phyloP scores from a whole-genome alignment of 2,888 invertebrate species.

The Schrankia costaestrigalis region DNA sequence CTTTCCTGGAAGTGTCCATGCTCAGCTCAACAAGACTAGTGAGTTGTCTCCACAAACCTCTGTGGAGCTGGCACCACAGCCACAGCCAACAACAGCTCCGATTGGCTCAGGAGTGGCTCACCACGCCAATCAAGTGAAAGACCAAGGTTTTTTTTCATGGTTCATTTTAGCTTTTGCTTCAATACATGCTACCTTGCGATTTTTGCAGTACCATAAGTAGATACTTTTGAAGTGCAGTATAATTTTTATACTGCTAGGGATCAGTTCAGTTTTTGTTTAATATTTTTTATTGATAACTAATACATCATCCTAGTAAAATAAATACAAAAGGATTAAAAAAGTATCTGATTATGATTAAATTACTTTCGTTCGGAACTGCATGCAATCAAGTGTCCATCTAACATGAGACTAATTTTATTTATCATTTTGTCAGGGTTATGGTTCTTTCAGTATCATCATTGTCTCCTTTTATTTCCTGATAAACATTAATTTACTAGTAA shows the following conservation, averaged over 20 bases:
- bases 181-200: constrained; percentile 69
- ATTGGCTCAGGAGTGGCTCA: constrained; percentile 73
- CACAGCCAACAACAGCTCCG: constrained; percentile 57
- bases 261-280: no score
- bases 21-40: constrained; percentile 75
- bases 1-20: constrained; percentile 71
- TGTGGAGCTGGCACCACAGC: constrained; percentile 64
- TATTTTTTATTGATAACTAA: no score
- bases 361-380: constrained; percentile 12
- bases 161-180: constrained; percentile 58
- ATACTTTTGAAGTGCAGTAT: constrained; percentile 24
- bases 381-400: constrained; percentile 6
- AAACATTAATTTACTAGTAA: no score
- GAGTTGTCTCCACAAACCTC: constrained; percentile 76
- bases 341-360: constrained; percentile 24
- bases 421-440: no score
- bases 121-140: constrained; percentile 77
- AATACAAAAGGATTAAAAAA: no score
- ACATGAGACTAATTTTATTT: no score
- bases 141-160: constrained; percentile 74
- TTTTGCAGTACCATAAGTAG: constrained; percentile 49
- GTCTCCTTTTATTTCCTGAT: no score
- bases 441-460: no score
- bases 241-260: background rate
- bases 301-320: no score